phyloP scores from a whole-genome alignment of 2,113 vertebrate genomes.

The Cebidichthys violaceus region DNA sequence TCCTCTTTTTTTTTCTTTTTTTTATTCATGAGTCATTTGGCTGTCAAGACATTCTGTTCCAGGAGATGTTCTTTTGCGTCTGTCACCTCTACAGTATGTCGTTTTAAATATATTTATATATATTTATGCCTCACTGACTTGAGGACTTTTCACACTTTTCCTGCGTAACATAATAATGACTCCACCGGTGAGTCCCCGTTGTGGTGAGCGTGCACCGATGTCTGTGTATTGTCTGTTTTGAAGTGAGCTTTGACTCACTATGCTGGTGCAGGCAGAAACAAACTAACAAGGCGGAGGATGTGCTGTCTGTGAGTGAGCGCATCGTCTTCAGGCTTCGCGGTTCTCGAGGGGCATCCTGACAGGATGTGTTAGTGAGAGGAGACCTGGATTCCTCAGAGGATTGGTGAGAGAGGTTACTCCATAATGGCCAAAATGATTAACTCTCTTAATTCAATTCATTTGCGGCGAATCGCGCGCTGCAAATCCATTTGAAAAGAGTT shows the following conservation, averaged over 20 bases:
- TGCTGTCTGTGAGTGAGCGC: not conserved
- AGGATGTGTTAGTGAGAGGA: not conserved
- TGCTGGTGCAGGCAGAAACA: constrained; percentile 28
- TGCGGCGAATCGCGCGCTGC: not conserved
- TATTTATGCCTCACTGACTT: constrained; percentile 11
- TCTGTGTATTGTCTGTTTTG: constrained; percentile 14
- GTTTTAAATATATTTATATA: constrained; percentile 1
- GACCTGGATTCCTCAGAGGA: not conserved
- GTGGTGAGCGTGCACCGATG: not conserved
- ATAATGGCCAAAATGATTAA: constrained; percentile 16
- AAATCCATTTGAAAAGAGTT: constrained; percentile 9
- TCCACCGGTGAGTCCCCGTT: constrained; percentile 20
- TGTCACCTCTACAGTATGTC: constrained; percentile 22
- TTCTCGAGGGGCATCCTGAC: not conserved
- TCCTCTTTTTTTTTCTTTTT: no score
- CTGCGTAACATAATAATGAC: constrained; percentile 18
- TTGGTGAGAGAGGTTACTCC: not conserved
- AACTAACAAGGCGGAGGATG: constrained; percentile 5
- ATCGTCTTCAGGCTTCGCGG: not conserved
- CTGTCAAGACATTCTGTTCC: constrained; percentile 48
- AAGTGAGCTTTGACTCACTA: constrained; percentile 29
- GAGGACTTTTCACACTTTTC: constrained; percentile 39
- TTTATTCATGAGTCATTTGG: constrained; percentile 51
- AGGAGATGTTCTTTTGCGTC: constrained; percentile 30
- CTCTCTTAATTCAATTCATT: constrained; percentile 20